Evolutionary conservation across 2,888 invertebrate species (phyloP).

Genomic region (Baronia brevicornis): DNA sequence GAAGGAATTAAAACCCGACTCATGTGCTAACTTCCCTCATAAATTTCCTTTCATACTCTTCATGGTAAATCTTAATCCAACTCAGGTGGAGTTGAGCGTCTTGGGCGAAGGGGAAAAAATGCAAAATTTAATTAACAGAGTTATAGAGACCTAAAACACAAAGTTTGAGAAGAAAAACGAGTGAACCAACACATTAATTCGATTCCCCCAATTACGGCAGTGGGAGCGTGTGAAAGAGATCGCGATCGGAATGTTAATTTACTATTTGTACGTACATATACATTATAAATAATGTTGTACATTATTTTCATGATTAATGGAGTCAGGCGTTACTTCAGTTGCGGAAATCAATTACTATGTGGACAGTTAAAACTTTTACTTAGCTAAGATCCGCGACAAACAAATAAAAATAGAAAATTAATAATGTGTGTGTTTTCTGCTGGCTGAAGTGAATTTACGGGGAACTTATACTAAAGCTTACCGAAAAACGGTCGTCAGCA

Average conservation of each 20-base stretch:
- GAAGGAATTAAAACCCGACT: slow-evolving; percentile 18
- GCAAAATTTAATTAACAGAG: slow-evolving; percentile 73
- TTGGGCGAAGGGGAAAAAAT: slow-evolving; percentile 40
- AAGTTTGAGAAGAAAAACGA: slow-evolving; percentile 71
- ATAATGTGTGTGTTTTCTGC: no score
- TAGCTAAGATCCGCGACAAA: no score
- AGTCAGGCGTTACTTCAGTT: no score
- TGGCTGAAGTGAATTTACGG: no score
- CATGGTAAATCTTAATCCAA: slow-evolving; percentile 43
- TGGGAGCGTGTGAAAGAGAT: slow-evolving; percentile 47
- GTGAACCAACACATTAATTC: slow-evolving; percentile 67
- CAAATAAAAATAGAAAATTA: no score
- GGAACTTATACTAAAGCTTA: no score
- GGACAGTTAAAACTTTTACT: no score
- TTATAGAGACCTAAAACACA: slow-evolving; percentile 66
- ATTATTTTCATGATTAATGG: no score
- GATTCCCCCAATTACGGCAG: slow-evolving; percentile 65
- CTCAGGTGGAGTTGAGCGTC: slow-evolving; percentile 38
- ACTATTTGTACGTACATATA: slow-evolving; percentile 13
- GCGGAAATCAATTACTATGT: no score
- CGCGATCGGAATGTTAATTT: slow-evolving; percentile 49
- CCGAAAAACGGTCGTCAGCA: no score
- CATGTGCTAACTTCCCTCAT: slow-evolving; percentile 27
- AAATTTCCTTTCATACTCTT: slow-evolving; percentile 34
- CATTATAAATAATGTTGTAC: no score